These are phyloP conservation scores for Ernsta delagoae DNA, from an alignment of 2,888 invertebrate genomes.

Conservation along the genomic window DNA sequence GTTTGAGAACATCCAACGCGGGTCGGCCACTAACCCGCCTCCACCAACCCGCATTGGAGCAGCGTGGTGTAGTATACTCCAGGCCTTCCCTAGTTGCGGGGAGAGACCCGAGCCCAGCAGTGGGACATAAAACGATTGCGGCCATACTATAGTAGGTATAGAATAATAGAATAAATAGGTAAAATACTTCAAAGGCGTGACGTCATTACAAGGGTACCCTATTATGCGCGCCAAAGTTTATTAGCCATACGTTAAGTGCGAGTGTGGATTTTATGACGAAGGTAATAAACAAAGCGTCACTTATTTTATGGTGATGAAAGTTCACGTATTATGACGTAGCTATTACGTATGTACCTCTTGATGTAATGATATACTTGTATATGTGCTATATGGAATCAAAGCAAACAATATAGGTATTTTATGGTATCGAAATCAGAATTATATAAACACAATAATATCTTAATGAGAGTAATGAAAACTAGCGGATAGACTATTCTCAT, in stretches of 20 bases:
- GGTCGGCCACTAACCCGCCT: too few relatives aligned
- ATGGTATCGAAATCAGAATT: too few relatives aligned
- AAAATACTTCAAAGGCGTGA: conserved; percentile 4
- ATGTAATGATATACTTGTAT: neutral
- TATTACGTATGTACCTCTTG: neutral
- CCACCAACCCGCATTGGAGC: too few relatives aligned
- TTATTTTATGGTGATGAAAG: conserved; percentile 32
- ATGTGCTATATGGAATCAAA: neutral
- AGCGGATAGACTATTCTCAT: neutral
- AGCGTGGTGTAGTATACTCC: too few relatives aligned
- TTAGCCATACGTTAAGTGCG: conserved; percentile 1
- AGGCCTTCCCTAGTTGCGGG: too few relatives aligned
- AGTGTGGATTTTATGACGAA: conserved; percentile 24
- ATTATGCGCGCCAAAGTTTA: conserved; percentile 16
- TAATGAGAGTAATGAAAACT: too few relatives aligned
- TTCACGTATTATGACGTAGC: neutral
- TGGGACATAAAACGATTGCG: too few relatives aligned
- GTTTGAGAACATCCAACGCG: too few relatives aligned
- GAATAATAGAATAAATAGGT: too few relatives aligned
- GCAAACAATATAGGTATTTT: neutral
- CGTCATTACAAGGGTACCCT: conserved; percentile 3
- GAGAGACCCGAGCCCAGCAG: too few relatives aligned
- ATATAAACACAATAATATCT: too few relatives aligned
- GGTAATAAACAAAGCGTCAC: conserved; percentile 30
- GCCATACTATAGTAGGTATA: too few relatives aligned